These are phyloP conservation scores for Haemorhous mexicanus DNA, from an alignment of 2,113 vertebrate genomes.

Conservation along the genomic window DNA sequence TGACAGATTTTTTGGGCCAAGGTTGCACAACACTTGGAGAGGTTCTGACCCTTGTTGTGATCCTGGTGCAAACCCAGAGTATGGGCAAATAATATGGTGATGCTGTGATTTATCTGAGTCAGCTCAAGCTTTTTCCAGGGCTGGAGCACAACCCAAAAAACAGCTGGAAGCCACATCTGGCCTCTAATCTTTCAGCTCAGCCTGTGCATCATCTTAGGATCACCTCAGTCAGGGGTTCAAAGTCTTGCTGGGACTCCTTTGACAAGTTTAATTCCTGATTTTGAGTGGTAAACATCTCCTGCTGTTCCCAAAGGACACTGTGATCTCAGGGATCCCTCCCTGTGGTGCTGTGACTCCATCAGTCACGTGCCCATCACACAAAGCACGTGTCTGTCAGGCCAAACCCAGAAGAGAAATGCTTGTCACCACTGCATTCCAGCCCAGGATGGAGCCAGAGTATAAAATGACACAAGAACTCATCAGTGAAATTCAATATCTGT, in stretches of 20 bases:
- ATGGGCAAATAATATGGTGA: rapidly evolving
- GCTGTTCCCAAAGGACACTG: not conserved
- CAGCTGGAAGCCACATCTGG: not conserved
- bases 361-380: not conserved
- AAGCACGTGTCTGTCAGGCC: not conserved
- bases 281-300: not conserved
- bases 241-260: not conserved
- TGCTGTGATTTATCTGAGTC: not conserved
- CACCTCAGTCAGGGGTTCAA: rapidly evolving
- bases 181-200: not conserved
- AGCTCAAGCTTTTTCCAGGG: not conserved
- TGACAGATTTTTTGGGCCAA: not conserved
- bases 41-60: not conserved
- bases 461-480: not conserved
- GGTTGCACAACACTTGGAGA: not conserved
- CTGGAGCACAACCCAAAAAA: not conserved
- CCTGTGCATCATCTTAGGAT: rapidly evolving
- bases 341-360: not conserved
- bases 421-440: not conserved
- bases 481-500: not conserved
- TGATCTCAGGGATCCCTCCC: not conserved
- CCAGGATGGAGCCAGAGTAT: not conserved
- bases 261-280: not conserved
- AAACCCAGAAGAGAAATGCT: not conserved
- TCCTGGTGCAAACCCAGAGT: not conserved